Evolutionary conservation across 2,888 invertebrate genomes (phyloP).

Genomic region (Drosophila cognata): DNA sequence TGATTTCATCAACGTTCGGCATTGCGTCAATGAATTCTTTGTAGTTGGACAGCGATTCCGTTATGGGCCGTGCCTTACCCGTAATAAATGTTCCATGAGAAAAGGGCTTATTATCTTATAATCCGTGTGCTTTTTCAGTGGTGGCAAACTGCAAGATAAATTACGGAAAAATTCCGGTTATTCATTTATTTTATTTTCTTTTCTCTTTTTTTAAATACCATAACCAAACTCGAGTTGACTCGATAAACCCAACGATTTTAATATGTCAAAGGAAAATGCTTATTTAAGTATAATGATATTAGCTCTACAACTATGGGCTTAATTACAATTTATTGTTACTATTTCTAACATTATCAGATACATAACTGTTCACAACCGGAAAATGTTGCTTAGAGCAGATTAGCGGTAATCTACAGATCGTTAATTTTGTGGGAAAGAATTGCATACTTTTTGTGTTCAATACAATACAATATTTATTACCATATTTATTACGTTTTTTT

Average conservation of each 20-base stretch:
- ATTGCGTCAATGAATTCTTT: constrained; percentile 51
- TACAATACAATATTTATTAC: too few relatives aligned
- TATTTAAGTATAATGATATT: neutral
- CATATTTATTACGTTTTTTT: neutral
- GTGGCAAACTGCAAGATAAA: constrained; percentile 47
- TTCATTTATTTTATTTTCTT: neutral
- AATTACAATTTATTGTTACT: neutral
- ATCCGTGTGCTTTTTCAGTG: constrained; percentile 58
- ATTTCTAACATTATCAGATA: neutral
- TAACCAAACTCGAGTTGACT: neutral
- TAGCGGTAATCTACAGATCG: neutral
- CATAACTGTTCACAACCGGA: neutral
- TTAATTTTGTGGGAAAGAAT: neutral
- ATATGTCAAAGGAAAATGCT: neutral
- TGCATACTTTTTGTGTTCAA: neutral
- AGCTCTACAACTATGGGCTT: neutral
- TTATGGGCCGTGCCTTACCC: constrained; percentile 46
- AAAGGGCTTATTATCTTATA: constrained; percentile 62
- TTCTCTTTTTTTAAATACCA: neutral
- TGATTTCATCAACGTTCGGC: constrained; percentile 50
- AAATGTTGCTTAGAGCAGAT: neutral
- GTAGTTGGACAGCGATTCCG: constrained; percentile 44
- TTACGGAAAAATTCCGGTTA: constrained; percentile 60
- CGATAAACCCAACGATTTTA: neutral
- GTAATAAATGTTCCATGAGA: constrained; percentile 61